Base-by-base conservation (phyloP, 2,888 invertebrate genomes). In the Theretra japonica region DNA sequence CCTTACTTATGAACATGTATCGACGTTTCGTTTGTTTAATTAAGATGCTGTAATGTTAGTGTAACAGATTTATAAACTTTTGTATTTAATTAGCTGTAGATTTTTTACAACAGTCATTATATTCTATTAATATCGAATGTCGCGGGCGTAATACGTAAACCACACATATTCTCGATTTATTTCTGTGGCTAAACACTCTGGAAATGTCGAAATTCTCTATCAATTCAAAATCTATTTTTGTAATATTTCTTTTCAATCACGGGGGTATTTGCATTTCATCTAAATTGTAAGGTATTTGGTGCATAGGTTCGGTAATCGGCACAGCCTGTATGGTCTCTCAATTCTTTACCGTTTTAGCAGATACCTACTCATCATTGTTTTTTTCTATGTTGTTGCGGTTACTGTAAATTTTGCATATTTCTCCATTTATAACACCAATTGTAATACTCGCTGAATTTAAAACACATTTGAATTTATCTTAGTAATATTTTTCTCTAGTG, bases 91-190 rank as follows among this genome's bases (percentile, higher is more conserved):
- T 81, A 75, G 75, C 74, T 17, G 73, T 86, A 86, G 84, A 81
- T 87, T 87, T 87, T 87, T 78, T 87, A 87, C 81, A 80, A 76
- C 74, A 65, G 75, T 79, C 74, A 76, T 70, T 76, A 70, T 56
- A 30, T 76, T 73, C 72, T 62, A 65, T 25, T 48, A 65, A 21
- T 65, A 48, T 25, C 19, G 41, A 48, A 65, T 41, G 23, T 65
- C 65, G 65, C 48, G 41, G 65, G 65, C 17, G 65, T 65, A 23
- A 0, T n/a, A 65, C 48, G 23, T 17, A 23, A 48, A n/a, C n/a
- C n/a, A n/a, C n/a, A n/a, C n/a, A n/a, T n/a, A n/a, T n/a, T n/a
- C n/a, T n/a, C n/a, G n/a, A n/a, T n/a, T n/a, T n/a, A n/a, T n/a
- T n/a, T n/a, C n/a, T n/a, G n/a, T n/a, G n/a, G n/a, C n/a, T n/a